Conservation (phyloP, 2,888 invertebrate genomes). For the Spilarctia lutea region DNA sequence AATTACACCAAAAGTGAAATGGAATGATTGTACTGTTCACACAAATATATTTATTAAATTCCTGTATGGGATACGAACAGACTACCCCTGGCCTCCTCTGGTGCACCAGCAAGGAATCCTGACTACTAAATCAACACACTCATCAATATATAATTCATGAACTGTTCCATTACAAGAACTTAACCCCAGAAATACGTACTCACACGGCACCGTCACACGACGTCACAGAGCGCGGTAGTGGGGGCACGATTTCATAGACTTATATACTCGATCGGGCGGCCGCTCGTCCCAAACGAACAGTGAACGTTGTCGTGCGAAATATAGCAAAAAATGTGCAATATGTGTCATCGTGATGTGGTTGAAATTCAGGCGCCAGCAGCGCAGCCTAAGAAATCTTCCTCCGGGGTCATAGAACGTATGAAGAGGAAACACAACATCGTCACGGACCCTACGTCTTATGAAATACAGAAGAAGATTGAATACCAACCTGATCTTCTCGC, state of each 20-base stretch:
- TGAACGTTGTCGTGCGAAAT: constrained; percentile 43
- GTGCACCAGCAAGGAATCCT: not conserved
- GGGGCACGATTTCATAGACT: constrained; percentile 69
- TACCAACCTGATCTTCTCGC: constrained; percentile 83
- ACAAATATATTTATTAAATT: not conserved
- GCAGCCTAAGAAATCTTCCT: constrained; percentile 41
- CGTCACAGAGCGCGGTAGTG: constrained; percentile 54
- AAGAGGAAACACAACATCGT: constrained; percentile 80
- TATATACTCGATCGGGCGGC: constrained; percentile 69
- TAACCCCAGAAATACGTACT: not conserved
- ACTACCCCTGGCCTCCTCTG: not conserved
- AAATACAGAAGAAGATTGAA: constrained; percentile 73
- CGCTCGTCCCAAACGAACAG: constrained; percentile 56
- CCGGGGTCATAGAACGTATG: constrained; percentile 70
- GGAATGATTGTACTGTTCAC: not conserved
- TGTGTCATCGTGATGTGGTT: constrained; percentile 75
- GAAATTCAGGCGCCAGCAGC: constrained; percentile 55
- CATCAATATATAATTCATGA: not conserved
- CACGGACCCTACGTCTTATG: constrained; percentile 71
- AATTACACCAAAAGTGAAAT: not conserved
- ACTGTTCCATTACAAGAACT: not conserved
- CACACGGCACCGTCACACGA: constrained; percentile 14
- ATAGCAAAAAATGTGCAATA: constrained; percentile 75
- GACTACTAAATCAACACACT: not conserved
- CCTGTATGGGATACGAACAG: not conserved